phyloP scores from a whole-genome alignment of 2,888 invertebrate genomes.

The Euphydryas editha region DNA sequence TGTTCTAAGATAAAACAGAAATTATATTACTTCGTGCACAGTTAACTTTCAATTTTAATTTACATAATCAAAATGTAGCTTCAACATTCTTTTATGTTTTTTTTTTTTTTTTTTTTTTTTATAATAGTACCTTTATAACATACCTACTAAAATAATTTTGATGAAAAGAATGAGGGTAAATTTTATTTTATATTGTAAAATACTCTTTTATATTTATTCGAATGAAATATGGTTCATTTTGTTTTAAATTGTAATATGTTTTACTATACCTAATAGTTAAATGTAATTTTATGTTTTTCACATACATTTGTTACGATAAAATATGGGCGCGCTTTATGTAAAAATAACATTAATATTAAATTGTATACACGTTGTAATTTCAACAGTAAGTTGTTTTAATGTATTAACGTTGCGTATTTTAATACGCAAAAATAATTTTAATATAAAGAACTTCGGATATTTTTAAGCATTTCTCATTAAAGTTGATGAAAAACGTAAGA shows the following conservation, averaged over 20 bases:
- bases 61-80: neutral
- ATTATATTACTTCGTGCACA: neutral
- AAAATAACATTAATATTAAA: constrained; percentile 2
- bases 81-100: neutral
- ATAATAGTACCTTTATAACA: neutral
- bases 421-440: neutral
- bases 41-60: constrained; percentile 3
- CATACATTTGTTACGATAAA: neutral
- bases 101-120: neutral
- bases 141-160: no score
- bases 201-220: neutral
- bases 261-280: neutral
- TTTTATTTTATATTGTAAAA: neutral
- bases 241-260: neutral
- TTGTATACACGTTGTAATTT: constrained; percentile 3
- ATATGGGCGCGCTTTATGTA: constrained; percentile 7
- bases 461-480: no score
- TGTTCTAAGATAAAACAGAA: neutral
- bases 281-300: neutral
- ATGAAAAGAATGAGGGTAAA: no score
- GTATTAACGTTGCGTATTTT: neutral
- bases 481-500: no score
- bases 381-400: constrained; percentile 13
- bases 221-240: neutral
- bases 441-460: no score